Base-by-base conservation (phyloP, 2,113 vertebrate species). In the Aspidoscelis tigris region DNA sequence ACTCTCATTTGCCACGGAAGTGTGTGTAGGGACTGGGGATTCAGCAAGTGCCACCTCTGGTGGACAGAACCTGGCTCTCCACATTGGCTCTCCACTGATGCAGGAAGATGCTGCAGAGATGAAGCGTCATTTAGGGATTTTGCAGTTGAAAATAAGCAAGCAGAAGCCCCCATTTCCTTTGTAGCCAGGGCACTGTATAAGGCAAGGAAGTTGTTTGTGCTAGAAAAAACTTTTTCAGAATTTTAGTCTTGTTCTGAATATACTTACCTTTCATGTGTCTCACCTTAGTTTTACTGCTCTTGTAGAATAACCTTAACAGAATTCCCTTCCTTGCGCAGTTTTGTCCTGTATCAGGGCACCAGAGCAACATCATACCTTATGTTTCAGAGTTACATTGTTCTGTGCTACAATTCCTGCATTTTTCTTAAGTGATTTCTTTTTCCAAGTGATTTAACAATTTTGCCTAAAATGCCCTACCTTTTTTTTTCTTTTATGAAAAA, bases 181-280 rank as follows among this genome's bases (percentile, higher is more conserved):
- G 53, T 83, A 71, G 20, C 80, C 84, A 39, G 75, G 84, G 0
- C 9, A 77, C 83, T 87, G 85, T 39, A 65, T 89, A 89, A 80
- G 65, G 78, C 81, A 86, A 89, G 76, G 85, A 44, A 26, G 85
- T 43, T 2, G 22, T 72, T 90, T 82, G 86, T 80, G 73, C 73
- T 66, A 20, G 53, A 53, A 85, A 81, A 79, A 87, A 73, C 80
- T 64, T 81, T 84, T 90, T 84, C 69, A 91, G 78, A 80, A 88
- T 89, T 89, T 89, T 92, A 68, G 47, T 90, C 91, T 84, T 92
- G 91, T 93, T 74, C 93, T 91, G 92, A 90, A 90, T 88, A 89
- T 90, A 88, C 80, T 81, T 83, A 87, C 89, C 89, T 92, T 90
- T 91, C 33, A 73, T 41, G 12, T 90, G 82, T 86, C 89, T 94